Evolutionary conservation across 2,888 invertebrate genomes (phyloP).

Genomic region (Chrysina gloriosa): DNA sequence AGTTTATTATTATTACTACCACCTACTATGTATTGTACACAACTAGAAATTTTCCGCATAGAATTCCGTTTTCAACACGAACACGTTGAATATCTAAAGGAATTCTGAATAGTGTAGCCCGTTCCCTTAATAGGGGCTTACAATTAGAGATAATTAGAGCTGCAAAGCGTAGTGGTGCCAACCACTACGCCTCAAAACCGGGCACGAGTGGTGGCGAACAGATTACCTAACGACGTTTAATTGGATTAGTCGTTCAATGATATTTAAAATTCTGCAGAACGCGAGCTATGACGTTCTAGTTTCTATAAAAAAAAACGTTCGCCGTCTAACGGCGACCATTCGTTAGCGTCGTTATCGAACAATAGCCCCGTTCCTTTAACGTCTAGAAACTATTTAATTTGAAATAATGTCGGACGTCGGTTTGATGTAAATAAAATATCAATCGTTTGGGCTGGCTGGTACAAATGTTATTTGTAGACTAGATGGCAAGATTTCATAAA

Average conservation of each 20-base stretch:
- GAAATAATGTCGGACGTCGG: too few species aligned
- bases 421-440: too few species aligned
- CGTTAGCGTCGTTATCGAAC: too few species aligned
- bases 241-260: slow-evolving; percentile 54
- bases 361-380: too few species aligned
- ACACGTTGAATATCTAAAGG: slow-evolving; percentile 40
- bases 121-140: slow-evolving; percentile 55
- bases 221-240: slow-evolving; percentile 63
- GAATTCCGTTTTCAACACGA: slow-evolving; percentile 5
- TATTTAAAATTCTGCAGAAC: slow-evolving; percentile 42
- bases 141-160: slow-evolving; percentile 63
- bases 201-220: slow-evolving; percentile 57
- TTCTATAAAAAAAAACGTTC: too few species aligned
- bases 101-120: slow-evolving; percentile 46
- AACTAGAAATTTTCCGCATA: slow-evolving; percentile 27
- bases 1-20: slow-evolving; percentile 26
- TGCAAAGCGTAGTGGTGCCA: slow-evolving; percentile 53
- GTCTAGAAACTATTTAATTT: too few species aligned
- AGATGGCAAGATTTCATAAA: too few species aligned
- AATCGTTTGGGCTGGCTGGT: too few species aligned
- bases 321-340: too few species aligned
- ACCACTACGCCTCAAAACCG: slow-evolving; percentile 47
- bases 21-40: not conserved
- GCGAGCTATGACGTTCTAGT: slow-evolving; percentile 24
- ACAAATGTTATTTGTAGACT: too few species aligned